A percentile compares a stretch with the other conserved stretches of the same genome.
Conservation (phyloP, 2,888 invertebrate genomes). For the Euspilapteryx auroguttella region DNA sequence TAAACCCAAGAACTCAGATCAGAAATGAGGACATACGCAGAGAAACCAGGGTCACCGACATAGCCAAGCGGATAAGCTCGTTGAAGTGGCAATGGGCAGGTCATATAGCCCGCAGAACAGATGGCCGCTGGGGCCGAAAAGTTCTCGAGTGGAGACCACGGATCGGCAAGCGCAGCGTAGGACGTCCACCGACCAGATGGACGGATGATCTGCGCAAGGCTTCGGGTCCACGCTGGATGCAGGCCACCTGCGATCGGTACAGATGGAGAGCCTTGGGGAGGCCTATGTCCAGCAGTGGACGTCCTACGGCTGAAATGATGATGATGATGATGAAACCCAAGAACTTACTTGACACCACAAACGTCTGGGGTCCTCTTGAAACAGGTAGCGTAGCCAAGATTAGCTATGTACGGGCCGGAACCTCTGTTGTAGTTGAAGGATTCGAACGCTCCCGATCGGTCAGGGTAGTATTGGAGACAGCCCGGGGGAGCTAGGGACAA, state of each 20-base stretch:
- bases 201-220: not conserved
- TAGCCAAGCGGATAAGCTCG: not conserved
- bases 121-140: not conserved
- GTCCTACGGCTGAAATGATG: not conserved
- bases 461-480: constrained; percentile 68
- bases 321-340: not conserved
- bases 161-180: not conserved
- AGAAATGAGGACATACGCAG: not conserved
- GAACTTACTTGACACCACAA: constrained; percentile 48
- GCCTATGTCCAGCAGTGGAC: not conserved
- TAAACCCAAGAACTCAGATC: not conserved
- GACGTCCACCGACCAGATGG: not conserved
- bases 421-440: constrained; percentile 65
- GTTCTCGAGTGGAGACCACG: not conserved
- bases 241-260: not conserved
- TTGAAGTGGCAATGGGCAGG: not conserved
- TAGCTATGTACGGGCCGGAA: constrained; percentile 56
- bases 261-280: not conserved
- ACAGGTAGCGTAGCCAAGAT: constrained; percentile 65
- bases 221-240: not conserved
- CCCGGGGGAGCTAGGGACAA: constrained; percentile 61
- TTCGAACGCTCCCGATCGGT: constrained; percentile 54
- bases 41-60: not conserved
- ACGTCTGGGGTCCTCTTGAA: constrained; percentile 56
- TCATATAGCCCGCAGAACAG: not conserved